phyloP scores from a whole-genome alignment of 1,140 invertebrate genomes.

The Drosophila ananassae region DNA sequence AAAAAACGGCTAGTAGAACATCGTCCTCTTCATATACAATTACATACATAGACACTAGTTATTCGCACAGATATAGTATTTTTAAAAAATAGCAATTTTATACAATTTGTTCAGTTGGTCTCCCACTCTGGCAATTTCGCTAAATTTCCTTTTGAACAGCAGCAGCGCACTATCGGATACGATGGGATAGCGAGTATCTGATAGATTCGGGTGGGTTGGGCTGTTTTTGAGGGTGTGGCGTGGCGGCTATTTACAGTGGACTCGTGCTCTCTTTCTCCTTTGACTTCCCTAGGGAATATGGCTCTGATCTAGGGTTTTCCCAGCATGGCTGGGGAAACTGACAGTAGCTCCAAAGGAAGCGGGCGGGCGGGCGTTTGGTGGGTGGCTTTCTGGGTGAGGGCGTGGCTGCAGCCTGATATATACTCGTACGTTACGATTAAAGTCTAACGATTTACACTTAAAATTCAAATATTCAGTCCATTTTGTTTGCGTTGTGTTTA shows the following conservation, averaged over 20 bases:
- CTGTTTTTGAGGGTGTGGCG: slow-evolving; percentile 9
- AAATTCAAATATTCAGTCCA: slow-evolving; percentile 84
- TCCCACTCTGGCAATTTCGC: slow-evolving; percentile 5
- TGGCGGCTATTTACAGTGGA: slow-evolving; percentile 71
- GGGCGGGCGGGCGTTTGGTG: slow-evolving; percentile 10
- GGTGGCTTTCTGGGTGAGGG: slow-evolving; percentile 22
- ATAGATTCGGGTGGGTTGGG: slow-evolving; percentile 10
- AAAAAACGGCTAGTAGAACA: slow-evolving; percentile 56
- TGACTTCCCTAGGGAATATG: not conserved
- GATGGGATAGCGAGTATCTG: not conserved
- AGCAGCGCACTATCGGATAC: slow-evolving; percentile 30
- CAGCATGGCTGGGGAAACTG: slow-evolving; percentile 74
- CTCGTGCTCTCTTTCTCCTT: slow-evolving; percentile 21
- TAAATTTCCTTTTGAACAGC: slow-evolving; percentile 28
- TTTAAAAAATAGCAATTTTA: slow-evolving; percentile 60
- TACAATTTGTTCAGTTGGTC: slow-evolving; percentile 76
- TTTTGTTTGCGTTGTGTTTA: slow-evolving; percentile 84
- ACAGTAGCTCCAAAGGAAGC: slow-evolving; percentile 28
- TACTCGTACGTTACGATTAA: slow-evolving; percentile 74
- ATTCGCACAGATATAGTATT: slow-evolving; percentile 44
- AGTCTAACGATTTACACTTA: slow-evolving; percentile 84
- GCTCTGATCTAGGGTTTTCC: slow-evolving; percentile 62
- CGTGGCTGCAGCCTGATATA: slow-evolving; percentile 58
- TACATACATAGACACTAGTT: slow-evolving; percentile 35
- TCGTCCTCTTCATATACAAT: slow-evolving; percentile 26